Conservation (phyloP, 2,113 vertebrate species). For the Bolborhynchus lineola region DNA sequence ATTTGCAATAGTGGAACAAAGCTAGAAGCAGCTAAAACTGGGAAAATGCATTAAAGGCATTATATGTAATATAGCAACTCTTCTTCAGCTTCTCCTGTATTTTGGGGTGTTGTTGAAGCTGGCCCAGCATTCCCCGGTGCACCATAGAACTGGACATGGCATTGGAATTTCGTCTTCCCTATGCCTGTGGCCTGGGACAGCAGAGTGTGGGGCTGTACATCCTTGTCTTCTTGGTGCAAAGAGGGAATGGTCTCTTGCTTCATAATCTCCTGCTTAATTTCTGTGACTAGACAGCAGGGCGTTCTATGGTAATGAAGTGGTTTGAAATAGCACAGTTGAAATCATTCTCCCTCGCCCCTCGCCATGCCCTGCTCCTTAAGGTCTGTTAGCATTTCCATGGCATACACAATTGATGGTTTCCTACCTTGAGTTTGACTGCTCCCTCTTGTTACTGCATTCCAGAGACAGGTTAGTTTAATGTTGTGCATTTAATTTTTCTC, state of each 20-base stretch:
- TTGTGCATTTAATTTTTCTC: background rate
- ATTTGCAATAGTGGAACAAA: background rate
- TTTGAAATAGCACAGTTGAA: background rate
- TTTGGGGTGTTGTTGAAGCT: background rate
- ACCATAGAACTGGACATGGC: background rate
- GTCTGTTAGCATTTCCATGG: background rate
- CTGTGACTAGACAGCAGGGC: background rate
- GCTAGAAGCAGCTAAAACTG: background rate
- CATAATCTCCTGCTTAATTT: background rate
- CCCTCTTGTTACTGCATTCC: background rate
- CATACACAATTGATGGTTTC: background rate
- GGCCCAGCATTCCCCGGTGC: background rate
- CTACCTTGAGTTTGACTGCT: background rate
- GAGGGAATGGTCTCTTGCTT: background rate
- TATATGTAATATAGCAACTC: background rate
- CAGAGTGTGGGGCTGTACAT: background rate
- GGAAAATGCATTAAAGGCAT: background rate
- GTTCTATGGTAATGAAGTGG: background rate
- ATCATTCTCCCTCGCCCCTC: background rate
- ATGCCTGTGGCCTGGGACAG: background rate
- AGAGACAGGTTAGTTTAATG: background rate
- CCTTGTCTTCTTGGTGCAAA: background rate
- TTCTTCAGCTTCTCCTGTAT: background rate
- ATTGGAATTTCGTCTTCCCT: background rate
- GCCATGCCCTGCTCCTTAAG: background rate